Percentiles rank a stretch among this genome's conserved stretches.
These are phyloP conservation scores for Xanthorhoe spadicearia DNA, from an alignment of 2,888 invertebrate species.

Conservation along the genomic window DNA sequence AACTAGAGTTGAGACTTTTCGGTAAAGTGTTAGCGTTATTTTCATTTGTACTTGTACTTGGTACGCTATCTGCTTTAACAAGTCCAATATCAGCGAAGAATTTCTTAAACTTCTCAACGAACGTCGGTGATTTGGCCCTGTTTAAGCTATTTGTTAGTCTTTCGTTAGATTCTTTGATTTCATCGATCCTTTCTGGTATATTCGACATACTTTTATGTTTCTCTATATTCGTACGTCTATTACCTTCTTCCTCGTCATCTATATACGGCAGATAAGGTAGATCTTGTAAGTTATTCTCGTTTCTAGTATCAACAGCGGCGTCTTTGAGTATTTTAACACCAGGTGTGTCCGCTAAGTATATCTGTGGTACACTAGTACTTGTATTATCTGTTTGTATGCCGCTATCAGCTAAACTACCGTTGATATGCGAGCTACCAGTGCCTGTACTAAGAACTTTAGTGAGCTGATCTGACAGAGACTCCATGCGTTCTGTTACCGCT, in stretches of 20 bases:
- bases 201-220: conserved; percentile 79
- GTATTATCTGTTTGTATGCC: conserved; percentile 81
- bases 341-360: conserved; percentile 64
- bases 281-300: conserved; percentile 78
- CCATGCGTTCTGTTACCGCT: conserved; percentile 71
- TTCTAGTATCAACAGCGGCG: conserved; percentile 77
- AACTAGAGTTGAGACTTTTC: conserved; percentile 70
- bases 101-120: conserved; percentile 78
- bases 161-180: conserved; percentile 68
- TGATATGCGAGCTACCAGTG: conserved; percentile 77
- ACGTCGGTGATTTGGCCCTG: conserved; percentile 76
- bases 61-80: conserved; percentile 64
- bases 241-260: conserved; percentile 74
- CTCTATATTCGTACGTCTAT: conserved; percentile 62
- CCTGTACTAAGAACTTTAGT: conserved; percentile 77
- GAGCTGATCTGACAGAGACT: conserved; percentile 72
- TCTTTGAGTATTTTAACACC: conserved; percentile 68
- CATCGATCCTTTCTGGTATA: conserved; percentile 74
- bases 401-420: conserved; percentile 78
- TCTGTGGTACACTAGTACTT: conserved; percentile 77
- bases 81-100: conserved; percentile 77
- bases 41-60: conserved; percentile 42
- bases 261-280: conserved; percentile 81
- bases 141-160: conserved; percentile 71
- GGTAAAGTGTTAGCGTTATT: conserved; percentile 64